Conservation (phyloP, 2,113 vertebrate species). For the Dicerorhinus sumatrensis region DNA sequence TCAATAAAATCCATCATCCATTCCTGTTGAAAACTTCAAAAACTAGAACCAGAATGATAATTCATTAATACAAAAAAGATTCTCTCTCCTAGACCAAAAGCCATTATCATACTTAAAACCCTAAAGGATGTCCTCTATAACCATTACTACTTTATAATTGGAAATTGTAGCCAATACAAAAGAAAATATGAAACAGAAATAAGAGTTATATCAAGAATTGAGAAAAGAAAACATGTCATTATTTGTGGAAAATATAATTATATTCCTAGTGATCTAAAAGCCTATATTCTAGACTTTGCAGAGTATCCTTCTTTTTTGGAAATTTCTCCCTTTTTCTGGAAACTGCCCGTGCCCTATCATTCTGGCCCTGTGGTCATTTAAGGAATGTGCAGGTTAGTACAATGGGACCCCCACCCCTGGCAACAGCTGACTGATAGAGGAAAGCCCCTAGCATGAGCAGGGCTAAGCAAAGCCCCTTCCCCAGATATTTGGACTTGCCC, state of each 20-base stretch:
- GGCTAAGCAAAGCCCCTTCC: neutral
- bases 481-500: neutral
- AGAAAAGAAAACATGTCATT: neutral
- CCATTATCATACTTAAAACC: neutral
- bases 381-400: neutral
- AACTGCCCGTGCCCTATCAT: neutral
- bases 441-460: neutral
- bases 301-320: neutral
- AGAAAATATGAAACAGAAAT: neutral
- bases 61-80: neutral
- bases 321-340: neutral
- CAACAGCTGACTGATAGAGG: neutral
- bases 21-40: neutral
- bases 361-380: neutral
- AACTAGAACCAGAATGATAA: neutral
- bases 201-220: neutral
- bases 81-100: neutral
- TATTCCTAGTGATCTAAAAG: neutral
- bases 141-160: neutral
- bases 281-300: neutral
- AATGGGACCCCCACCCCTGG: neutral
- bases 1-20: neutral
- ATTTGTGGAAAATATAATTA: neutral
- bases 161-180: neutral
- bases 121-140: neutral